Evolutionary conservation across 2,888 invertebrate genomes (phyloP).

Genomic region (Aphodius sticticus): DNA sequence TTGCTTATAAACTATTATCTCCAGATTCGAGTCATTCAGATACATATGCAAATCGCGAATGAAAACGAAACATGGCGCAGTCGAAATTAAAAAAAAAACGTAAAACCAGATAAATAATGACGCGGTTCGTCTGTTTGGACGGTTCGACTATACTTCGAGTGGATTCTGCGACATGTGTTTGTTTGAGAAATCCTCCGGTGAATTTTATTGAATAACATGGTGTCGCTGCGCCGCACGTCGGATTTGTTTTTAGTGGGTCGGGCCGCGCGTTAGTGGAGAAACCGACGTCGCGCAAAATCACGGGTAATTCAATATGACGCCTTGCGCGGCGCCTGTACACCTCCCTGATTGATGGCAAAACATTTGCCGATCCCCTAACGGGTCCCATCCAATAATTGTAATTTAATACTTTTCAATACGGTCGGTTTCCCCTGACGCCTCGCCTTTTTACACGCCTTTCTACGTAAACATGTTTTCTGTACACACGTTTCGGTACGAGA

Average conservation of each 20-base stretch:
- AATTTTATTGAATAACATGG: slow-evolving; percentile 4
- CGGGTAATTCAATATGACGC: slow-evolving; percentile 4
- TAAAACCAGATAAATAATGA: neutral
- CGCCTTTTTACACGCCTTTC: too few species aligned
- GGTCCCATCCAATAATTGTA: neutral
- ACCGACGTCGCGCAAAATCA: neutral
- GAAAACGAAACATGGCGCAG: too few species aligned
- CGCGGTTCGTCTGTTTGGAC: neutral
- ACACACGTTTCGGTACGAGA: too few species aligned
- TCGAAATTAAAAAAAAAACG: too few species aligned
- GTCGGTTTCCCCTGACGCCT: too few species aligned
- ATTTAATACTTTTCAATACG: neutral
- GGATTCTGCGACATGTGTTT: neutral
- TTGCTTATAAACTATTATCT: too few species aligned
- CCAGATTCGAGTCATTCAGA: too few species aligned
- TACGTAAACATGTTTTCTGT: too few species aligned
- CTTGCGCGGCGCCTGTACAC: neutral
- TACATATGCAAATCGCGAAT: too few species aligned
- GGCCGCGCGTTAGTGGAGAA: neutral
- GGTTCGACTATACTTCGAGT: neutral
- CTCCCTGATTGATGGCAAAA: neutral
- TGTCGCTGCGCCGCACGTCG: neutral
- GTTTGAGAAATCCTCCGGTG: neutral
- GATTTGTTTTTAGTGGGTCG: neutral
- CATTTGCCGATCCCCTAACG: neutral